Conservation (phyloP, 2,113 vertebrate species). For the Thamnaconus septentrionalis region DNA sequence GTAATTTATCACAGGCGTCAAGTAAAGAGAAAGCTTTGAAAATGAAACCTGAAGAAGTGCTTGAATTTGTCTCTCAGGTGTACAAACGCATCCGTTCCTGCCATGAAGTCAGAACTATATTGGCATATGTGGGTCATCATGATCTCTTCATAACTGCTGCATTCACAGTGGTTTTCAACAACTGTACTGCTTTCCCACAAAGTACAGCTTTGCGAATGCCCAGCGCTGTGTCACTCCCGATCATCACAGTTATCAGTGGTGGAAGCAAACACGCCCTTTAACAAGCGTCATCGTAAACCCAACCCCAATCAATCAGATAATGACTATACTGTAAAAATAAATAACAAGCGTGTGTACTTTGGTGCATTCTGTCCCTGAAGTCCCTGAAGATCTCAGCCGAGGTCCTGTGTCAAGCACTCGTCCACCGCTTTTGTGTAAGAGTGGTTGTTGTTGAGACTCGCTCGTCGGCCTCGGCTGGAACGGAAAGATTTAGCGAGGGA, state of each 20-base stretch:
- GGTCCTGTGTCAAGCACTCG: not conserved
- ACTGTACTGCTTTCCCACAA: not conserved
- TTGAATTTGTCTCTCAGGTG: too few species aligned
- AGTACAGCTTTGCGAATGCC: too few species aligned
- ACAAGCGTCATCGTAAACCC: not conserved
- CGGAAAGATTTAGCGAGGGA: not conserved
- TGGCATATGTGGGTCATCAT: too few species aligned
- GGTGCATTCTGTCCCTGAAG: not conserved
- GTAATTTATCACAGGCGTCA: too few species aligned
- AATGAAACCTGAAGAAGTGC: too few species aligned
- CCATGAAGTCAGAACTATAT: too few species aligned
- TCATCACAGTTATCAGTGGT: not conserved
- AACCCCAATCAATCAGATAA: not conserved
- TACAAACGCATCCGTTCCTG: too few species aligned
- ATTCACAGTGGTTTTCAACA: not conserved
- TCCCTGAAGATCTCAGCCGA: not conserved
- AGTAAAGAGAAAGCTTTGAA: too few species aligned
- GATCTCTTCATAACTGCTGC: too few species aligned
- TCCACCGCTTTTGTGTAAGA: conserved; percentile 1
- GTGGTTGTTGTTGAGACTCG: not conserved
- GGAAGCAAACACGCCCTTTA: not conserved
- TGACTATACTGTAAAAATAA: not conserved
- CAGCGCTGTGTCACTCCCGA: not conserved
- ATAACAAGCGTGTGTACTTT: not conserved
- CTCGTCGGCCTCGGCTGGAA: not conserved